phyloP scores from a whole-genome alignment of 2,113 vertebrate species.

The Phrynosoma platyrhinos region DNA sequence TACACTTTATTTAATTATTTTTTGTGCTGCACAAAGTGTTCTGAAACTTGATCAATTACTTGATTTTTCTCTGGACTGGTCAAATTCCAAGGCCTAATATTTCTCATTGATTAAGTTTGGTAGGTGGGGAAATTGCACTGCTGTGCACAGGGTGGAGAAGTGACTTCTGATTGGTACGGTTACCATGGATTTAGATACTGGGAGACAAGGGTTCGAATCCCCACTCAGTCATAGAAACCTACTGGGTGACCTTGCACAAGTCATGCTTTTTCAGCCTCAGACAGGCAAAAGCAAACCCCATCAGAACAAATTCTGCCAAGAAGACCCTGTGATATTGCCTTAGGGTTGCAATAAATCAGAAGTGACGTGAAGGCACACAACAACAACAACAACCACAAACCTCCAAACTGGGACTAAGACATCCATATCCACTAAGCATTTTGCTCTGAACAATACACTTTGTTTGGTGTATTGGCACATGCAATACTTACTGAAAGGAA shows the following conservation, averaged over 20 bases:
- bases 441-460: too few relatives aligned
- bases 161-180: not conserved
- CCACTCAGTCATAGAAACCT: too few relatives aligned
- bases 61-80: constrained; percentile 3
- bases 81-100: not conserved
- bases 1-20: not conserved
- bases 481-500: not conserved
- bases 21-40: not conserved
- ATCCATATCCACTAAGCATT: too few relatives aligned
- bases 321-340: too few relatives aligned
- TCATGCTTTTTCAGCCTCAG: too few relatives aligned
- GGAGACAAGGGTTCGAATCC: not conserved
- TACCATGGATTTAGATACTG: not conserved
- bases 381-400: too few relatives aligned
- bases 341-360: too few relatives aligned
- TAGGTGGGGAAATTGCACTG: not conserved
- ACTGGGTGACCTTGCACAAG: too few relatives aligned
- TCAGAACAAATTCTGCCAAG: too few relatives aligned
- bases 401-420: not conserved
- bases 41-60: constrained; percentile 3
- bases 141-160: not conserved
- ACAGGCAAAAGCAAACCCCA: too few relatives aligned
- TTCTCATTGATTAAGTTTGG: not conserved
- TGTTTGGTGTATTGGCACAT: not conserved
- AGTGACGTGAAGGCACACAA: too few relatives aligned